Evolutionary conservation across 2,888 invertebrate species (phyloP).

Genomic region (Cyrtodaria siliqua): DNA sequence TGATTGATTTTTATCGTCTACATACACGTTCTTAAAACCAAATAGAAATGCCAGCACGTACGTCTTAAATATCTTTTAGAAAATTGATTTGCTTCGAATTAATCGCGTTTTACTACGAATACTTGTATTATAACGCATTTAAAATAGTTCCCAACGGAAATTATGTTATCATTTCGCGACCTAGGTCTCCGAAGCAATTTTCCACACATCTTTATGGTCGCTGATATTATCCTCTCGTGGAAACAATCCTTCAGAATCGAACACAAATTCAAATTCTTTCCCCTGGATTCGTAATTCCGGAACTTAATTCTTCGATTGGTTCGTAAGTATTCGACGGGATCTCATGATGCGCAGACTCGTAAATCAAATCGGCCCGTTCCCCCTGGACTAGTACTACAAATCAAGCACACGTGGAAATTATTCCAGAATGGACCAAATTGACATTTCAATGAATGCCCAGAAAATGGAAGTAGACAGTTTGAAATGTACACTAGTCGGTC

Average conservation of each 20-base stretch:
- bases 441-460: conserved; percentile 54
- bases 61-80: conserved; percentile 34
- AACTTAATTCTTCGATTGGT: conserved; percentile 48
- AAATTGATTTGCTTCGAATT: conserved; percentile 53
- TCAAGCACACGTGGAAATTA: conserved; percentile 59
- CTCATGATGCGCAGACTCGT: conserved; percentile 46
- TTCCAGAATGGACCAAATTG: conserved; percentile 54
- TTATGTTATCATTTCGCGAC: conserved; percentile 63
- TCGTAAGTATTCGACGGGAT: conserved; percentile 41
- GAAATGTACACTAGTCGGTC: conserved; percentile 57
- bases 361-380: conserved; percentile 60
- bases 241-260: conserved; percentile 47
- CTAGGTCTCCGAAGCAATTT: conserved; percentile 65
- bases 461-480: conserved; percentile 59
- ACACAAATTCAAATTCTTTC: conserved; percentile 40
- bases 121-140: conserved; percentile 48
- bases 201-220: conserved; percentile 59
- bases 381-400: conserved; percentile 50
- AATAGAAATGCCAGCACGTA: background rate
- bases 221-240: conserved; percentile 52
- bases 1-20: conserved; percentile 1
- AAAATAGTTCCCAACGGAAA: conserved; percentile 57
- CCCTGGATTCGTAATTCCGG: conserved; percentile 43
- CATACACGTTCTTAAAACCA: conserved; percentile 4
- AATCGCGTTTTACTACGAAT: conserved; percentile 41